A percentile compares a stretch with the other conserved stretches of the same genome.
These are phyloP conservation scores for Saccopteryx bilineata DNA, from an alignment of 2,113 vertebrate genomes.

Conservation along the genomic window DNA sequence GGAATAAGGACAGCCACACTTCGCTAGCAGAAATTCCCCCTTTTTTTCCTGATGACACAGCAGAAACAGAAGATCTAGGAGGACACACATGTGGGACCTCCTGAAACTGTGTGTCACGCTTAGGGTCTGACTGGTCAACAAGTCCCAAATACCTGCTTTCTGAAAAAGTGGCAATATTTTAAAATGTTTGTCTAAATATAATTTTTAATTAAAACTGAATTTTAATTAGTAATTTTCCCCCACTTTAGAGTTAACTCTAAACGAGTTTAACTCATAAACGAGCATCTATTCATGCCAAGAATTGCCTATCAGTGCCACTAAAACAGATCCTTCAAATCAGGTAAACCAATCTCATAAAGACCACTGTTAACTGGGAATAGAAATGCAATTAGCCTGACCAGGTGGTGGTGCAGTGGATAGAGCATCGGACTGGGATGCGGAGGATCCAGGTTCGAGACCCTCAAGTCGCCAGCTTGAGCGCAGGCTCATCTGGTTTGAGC, in stretches of 20 bases:
- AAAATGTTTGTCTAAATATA: neutral
- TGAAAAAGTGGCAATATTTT: neutral
- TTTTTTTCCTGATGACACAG: neutral
- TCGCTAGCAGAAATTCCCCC: neutral
- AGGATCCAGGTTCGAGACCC: too few relatives aligned
- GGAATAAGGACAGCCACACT: neutral
- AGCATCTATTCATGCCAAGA: neutral
- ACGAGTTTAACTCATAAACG: neutral
- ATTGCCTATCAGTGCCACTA: neutral
- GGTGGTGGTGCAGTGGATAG: too few relatives aligned
- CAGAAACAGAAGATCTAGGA: neutral
- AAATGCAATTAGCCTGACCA: neutral
- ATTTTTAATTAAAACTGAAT: neutral
- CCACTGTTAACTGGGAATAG: neutral
- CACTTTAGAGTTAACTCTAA: neutral
- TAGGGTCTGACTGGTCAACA: too few relatives aligned
- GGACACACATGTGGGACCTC: rapidly evolving
- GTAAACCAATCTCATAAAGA: neutral
- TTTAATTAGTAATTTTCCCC: neutral
- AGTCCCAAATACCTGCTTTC: neutral
- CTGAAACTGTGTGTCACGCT: rapidly evolving
- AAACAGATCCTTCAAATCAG: neutral
- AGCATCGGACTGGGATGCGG: too few relatives aligned
- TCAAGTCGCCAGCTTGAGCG: too few relatives aligned
- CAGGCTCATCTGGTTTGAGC: too few relatives aligned